Percentiles rank a stretch among this genome's conserved stretches.
phyloP scores from a whole-genome alignment of 1,140 invertebrate species.

The Triops cancriformis region DNA sequence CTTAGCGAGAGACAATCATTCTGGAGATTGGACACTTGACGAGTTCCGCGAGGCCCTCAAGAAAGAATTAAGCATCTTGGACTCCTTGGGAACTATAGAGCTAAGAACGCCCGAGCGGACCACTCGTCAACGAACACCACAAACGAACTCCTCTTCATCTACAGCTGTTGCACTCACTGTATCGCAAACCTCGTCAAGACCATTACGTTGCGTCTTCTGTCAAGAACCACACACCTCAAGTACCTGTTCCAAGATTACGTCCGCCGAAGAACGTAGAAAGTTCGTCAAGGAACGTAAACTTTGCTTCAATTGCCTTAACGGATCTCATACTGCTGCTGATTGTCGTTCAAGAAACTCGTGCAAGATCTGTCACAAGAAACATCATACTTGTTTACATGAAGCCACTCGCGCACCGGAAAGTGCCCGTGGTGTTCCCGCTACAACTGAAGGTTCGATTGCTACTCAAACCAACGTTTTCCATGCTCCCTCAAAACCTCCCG shows the following conservation, averaged over 20 bases:
- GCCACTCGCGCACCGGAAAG: neutral
- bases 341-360: conserved; percentile 12
- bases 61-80: no score
- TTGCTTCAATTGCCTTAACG: no score
- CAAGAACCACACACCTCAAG: neutral
- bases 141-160: no score
- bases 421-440: neutral
- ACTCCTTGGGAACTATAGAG: no score
- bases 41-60: no score
- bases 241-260: neutral
- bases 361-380: conserved; percentile 16
- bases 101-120: neutral
- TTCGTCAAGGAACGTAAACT: conserved; percentile 10
- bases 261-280: conserved; percentile 19
- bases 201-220: no score
- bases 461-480: neutral
- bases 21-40: no score
- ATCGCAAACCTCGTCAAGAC: no score
- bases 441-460: conserved; percentile 12
- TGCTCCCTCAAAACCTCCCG: neutral
- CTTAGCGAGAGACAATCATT: neutral
- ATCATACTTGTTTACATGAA: conserved; percentile 23
- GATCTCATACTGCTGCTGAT: conserved; percentile 15
- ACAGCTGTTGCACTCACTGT: no score
- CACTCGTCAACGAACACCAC: neutral